Conservation (phyloP, 1,140 invertebrate genomes). For the Rhagoletis pomonella region DNA sequence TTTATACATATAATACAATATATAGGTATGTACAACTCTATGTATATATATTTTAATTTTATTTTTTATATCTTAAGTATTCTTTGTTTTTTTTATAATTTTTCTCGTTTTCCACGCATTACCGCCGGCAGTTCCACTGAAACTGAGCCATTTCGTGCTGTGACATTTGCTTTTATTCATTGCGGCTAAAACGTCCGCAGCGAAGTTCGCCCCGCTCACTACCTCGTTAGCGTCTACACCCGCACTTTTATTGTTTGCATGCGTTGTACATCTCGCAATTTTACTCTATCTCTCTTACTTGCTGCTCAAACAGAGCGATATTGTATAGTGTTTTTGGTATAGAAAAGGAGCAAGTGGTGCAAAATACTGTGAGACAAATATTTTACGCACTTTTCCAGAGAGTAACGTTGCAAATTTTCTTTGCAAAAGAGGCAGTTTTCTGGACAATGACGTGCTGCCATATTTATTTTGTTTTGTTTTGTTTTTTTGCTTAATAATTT, state of each 20-base stretch:
- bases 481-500: neutral
- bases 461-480: neutral
- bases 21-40: no score
- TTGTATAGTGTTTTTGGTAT: neutral
- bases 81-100: slow-evolving; percentile 40
- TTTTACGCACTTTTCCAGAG: neutral
- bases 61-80: neutral
- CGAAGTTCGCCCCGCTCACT: neutral
- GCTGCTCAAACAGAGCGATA: neutral
- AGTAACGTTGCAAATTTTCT: neutral
- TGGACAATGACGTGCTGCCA: neutral
- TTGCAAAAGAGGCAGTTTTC: neutral
- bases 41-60: neutral
- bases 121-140: slow-evolving; percentile 57
- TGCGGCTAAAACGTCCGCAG: neutral
- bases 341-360: neutral
- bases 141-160: slow-evolving; percentile 52
- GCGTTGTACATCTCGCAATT: neutral
- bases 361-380: neutral
- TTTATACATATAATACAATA: neutral
- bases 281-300: neutral
- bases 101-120: slow-evolving; percentile 53
- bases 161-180: slow-evolving; percentile 55
- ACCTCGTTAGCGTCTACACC: neutral
- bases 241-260: neutral